These are phyloP conservation scores for Labeo calbasu DNA, from an alignment of 2,797 vertebrate species.

Conservation along the genomic window DNA sequence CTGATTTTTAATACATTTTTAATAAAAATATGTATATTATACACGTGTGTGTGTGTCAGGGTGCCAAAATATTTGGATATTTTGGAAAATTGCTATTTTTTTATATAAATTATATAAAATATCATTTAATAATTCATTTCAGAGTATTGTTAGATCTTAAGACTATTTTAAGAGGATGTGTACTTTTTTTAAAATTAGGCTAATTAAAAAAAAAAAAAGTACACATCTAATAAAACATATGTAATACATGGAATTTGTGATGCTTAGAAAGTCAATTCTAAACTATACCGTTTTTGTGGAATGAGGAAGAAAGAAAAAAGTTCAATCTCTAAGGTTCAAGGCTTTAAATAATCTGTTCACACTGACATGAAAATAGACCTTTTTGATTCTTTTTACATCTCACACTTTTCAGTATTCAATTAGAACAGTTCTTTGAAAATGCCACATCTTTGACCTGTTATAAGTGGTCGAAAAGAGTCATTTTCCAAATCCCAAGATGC, in stretches of 20 bases:
- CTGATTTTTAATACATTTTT: too few species aligned
- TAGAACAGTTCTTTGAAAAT: background rate
- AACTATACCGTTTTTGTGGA: background rate
- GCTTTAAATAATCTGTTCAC: background rate
- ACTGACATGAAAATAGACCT: background rate
- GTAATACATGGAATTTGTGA: background rate
- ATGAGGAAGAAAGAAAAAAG: background rate
- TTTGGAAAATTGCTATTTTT: too few species aligned
- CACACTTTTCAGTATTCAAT: background rate
- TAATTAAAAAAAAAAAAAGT: background rate
- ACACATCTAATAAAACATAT: background rate
- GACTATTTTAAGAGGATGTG: too few species aligned
- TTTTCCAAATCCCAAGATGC: conserved; percentile 32
- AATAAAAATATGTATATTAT: too few species aligned
- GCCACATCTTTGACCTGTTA: conserved; percentile 18
- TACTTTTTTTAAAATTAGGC: too few species aligned
- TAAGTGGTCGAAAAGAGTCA: background rate
- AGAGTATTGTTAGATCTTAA: too few species aligned
- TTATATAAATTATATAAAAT: too few species aligned
- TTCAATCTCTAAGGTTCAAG: background rate
- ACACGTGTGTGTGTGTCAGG: too few species aligned
- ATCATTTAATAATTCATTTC: too few species aligned
- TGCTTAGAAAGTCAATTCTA: background rate
- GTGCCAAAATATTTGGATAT: too few species aligned
- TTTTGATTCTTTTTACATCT: background rate